Base-by-base conservation (phyloP, 2,888 invertebrate genomes). In the Platycnemis pennipes region DNA sequence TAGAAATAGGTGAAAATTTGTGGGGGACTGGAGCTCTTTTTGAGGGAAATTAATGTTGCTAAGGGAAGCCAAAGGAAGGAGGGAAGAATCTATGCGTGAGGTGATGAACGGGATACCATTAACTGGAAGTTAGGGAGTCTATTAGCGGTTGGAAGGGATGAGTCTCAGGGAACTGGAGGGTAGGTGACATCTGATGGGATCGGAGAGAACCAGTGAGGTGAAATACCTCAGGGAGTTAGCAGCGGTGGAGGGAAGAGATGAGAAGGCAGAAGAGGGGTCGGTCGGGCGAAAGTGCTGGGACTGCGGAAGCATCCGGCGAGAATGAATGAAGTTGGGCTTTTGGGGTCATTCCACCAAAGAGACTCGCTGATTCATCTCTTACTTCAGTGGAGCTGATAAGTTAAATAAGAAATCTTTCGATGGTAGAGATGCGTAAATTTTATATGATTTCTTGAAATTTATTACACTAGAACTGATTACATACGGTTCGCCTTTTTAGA, bases 91-190 rank as follows among this genome's bases (percentile, higher is more conserved):
- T 22, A 63, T 63, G 63, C 16, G 63, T 26, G 8, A 5, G 22
- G 63, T 26, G 63, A 53, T 53, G 19, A 53, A 53, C 8, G 53
- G 53, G 53, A 53, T 16, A 53, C 53, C 53, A 53, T 53, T 53
- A 16, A 53, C 63, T 63, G 26, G 63, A 63, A 63, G 63, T 63
- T 63, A 63, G 26, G 63, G 63, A 22, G 63, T 63, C 63, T 63
- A 63, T 63, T 63, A 63, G 63, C 63, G 63, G 63, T 63, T 26
- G 63, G 63, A 63, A 63, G 63, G 63, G 63, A 63, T 63, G 13
- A 63, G 63, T 63, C 7, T 63, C 63, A 63, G 26, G 26, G 22
- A 63, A 63, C 63, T 3, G 63, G 22, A 63, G 63, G 63, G 63
- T 13, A 26, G 63, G 63, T 63, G 63, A 63, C 63, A 63, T 63